phyloP scores from a whole-genome alignment of 2,113 vertebrate species.

The Serilophus lunatus region DNA sequence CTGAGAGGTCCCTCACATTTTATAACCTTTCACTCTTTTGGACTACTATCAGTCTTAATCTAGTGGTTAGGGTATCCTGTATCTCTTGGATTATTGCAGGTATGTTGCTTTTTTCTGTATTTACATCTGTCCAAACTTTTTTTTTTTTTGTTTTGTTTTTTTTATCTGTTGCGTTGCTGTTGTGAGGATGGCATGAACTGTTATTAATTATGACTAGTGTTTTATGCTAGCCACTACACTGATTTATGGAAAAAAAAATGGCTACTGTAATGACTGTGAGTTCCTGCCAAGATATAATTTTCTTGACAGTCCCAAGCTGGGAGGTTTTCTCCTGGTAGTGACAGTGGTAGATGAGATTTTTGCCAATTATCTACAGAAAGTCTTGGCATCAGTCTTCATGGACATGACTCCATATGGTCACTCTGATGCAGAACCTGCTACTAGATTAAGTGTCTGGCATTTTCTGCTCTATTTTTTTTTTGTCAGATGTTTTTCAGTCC shows the following conservation, averaged over 20 bases:
- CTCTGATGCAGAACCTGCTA: background rate
- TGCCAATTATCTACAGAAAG: background rate
- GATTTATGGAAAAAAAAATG: background rate
- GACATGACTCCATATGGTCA: background rate
- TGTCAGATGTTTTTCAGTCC: background rate
- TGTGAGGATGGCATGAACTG: background rate
- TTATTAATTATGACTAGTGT: background rate
- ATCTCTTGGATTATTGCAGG: background rate
- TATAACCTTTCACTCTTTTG: background rate
- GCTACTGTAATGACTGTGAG: background rate
- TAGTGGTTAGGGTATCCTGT: background rate
- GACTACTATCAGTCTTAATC: background rate
- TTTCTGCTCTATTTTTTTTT: background rate
- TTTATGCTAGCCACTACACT: background rate
- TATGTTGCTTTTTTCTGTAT: background rate
- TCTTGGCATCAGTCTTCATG: background rate
- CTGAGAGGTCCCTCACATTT: background rate
- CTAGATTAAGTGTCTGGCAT: background rate
- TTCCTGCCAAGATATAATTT: background rate
- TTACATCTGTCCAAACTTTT: background rate
- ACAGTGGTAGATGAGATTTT: background rate
- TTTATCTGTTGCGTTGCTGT: background rate
- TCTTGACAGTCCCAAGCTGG: background rate
- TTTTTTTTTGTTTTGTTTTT: background rate
- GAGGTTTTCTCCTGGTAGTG: background rate